Evolutionary conservation across 2,797 vertebrate species (phyloP).

Genomic region (Atherinosoma microstoma): DNA sequence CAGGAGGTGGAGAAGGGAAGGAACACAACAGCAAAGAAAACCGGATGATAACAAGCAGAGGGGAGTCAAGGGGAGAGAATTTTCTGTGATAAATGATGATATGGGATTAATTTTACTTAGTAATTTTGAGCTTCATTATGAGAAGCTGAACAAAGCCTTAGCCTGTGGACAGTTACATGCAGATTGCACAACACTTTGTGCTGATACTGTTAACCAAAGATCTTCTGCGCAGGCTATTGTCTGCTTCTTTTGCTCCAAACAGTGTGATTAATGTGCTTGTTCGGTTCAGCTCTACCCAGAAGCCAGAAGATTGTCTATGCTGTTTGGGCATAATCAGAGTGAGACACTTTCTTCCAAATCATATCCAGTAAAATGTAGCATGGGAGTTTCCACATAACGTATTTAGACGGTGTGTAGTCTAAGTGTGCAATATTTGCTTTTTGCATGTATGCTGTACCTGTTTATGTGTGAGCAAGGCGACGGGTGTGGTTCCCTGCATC

Average conservation of each 20-base stretch:
- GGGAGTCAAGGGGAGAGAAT: conserved; percentile 33
- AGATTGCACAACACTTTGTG: conserved; percentile 31
- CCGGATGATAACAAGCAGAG: conserved; percentile 29
- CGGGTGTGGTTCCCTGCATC: conserved; percentile 66
- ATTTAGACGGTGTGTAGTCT: conserved; percentile 16
- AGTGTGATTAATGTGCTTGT: conserved; percentile 65
- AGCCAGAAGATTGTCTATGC: conserved; percentile 37
- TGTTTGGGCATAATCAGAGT: conserved; percentile 48
- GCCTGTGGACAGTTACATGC: conserved; percentile 46
- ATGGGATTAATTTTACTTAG: conserved; percentile 47
- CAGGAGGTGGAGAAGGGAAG: conserved; percentile 20
- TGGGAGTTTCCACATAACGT: conserved; percentile 17
- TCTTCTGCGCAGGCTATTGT: conserved; percentile 59
- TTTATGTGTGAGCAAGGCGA: conserved; percentile 38
- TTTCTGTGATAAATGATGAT: conserved; percentile 49
- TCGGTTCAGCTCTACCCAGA: conserved; percentile 16
- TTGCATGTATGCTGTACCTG: conserved; percentile 40
- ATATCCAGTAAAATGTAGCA: conserved; percentile 25
- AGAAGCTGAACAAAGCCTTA: conserved; percentile 26
- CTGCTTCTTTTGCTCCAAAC: conserved; percentile 44
- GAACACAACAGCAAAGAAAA: conserved; percentile 34
- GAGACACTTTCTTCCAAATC: conserved; percentile 55
- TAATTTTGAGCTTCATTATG: conserved; percentile 57
- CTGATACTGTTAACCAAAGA: conserved; percentile 37
- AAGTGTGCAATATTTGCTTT: conserved; percentile 9